Base-by-base conservation (phyloP, 1,140 invertebrate species). In the Kradibia gibbosae region DNA sequence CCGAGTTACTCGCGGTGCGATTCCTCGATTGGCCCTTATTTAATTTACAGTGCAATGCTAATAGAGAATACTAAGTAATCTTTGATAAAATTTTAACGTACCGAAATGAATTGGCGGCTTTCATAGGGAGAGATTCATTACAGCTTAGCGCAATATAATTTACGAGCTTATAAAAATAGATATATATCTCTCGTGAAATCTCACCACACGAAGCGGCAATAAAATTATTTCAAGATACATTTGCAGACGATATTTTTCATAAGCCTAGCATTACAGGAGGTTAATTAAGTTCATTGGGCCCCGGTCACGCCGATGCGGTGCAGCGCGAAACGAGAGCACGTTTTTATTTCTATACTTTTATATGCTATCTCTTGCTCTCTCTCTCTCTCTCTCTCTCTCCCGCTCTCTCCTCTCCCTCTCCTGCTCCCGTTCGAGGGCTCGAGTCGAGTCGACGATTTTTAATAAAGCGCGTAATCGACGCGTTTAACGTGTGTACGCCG, bases 111-210 rank as follows among this genome's bases (percentile, higher is more conserved):
- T 15, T 42, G 4, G 15, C 53, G 34, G 73, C 22, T 55, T 15
- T 22, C 15, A 42, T 39, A 57, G 28, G 28, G 31, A 36, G 71
- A 73, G n/a, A n/a, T 73, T 65, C 78, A 65, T 65, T 80, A 73
- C 48, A 42, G 31, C 28, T 50, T 13, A 7, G 17, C 75, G 60
- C 53, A 65, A 72, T 53, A 73, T 53, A 57, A 36, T 10, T 53
- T 53, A 11, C 1, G 15, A 1, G 31, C 8, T 67, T 39, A 17
- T 42, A 28, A 76, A 60, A 76, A 39, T 28, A 13, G 48, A 65
- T 31, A 71, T 71, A 74, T 31, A 74, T 80, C 79, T 15, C 72
- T 65, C 72, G 65, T 73, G 79, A 75, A 81, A 81, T 81, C 79
- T 81, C 36, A 22, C 42, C 17, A 39, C 79, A 81, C 72, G 79